Conservation (phyloP, 2,113 vertebrate species). For the Hypocryptadius cinnamomeus region DNA sequence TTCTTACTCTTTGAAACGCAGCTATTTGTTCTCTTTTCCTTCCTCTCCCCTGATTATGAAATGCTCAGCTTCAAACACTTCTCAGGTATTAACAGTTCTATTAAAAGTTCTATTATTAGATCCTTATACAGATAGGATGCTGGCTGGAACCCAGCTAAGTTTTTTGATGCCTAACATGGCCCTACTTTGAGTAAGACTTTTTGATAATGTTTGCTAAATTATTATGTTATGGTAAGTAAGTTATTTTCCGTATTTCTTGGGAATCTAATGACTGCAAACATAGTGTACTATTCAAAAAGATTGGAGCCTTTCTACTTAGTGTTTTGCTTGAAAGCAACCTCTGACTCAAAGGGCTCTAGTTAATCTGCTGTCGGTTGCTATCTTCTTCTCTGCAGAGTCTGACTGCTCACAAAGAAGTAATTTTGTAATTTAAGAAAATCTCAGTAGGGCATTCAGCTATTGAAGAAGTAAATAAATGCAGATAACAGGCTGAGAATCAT, state of each 20-base stretch:
- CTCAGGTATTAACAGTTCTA: constrained; percentile 16
- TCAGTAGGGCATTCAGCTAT: neutral
- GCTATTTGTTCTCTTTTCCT: neutral
- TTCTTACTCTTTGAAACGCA: neutral
- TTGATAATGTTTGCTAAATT: neutral
- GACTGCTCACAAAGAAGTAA: neutral
- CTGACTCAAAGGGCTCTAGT: neutral
- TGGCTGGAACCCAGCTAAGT: neutral
- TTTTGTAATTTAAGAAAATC: neutral
- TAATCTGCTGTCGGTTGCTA: neutral
- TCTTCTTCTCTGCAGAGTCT: neutral
- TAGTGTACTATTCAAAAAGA: neutral
- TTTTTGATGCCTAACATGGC: neutral
- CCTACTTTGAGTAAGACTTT: neutral
- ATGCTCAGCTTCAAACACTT: neutral
- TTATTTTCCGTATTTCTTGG: neutral
- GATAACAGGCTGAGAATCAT: neutral
- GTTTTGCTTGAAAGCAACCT: neutral
- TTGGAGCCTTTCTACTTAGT: neutral
- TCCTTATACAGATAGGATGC: neutral
- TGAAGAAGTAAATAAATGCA: neutral
- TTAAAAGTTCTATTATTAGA: neutral
- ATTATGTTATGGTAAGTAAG: neutral
- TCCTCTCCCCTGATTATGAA: neutral
- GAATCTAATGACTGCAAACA: neutral